These are phyloP conservation scores for Mesitornis unicolor DNA, from an alignment of 2,113 vertebrate species.

Conservation along the genomic window DNA sequence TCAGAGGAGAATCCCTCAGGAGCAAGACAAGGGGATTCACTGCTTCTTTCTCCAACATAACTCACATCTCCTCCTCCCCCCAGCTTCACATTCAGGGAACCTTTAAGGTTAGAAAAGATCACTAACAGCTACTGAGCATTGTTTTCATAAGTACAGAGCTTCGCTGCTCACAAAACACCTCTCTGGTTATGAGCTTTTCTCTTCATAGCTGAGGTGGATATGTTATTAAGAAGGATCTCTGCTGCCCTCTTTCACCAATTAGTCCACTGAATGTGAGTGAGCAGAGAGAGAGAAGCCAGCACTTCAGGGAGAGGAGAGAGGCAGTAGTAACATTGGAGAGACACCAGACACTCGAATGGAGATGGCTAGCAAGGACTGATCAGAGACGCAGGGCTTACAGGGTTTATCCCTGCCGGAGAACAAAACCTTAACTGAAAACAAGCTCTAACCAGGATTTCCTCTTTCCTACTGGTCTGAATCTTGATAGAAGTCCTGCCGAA, in stretches of 20 bases:
- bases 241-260: constrained; percentile 54
- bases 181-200: background rate
- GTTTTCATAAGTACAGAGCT: background rate
- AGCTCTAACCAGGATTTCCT: background rate
- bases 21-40: background rate
- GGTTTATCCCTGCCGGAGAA: background rate
- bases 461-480: background rate
- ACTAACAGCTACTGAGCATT: background rate
- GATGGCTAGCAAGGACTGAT: background rate
- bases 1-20: background rate
- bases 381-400: background rate
- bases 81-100: background rate
- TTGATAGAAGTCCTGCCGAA: background rate
- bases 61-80: background rate
- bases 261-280: background rate
- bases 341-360: background rate
- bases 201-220: background rate
- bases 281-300: background rate
- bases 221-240: constrained; percentile 11
- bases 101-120: background rate
- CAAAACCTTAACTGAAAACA: background rate
- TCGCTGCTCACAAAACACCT: background rate
- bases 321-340: background rate
- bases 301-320: background rate
- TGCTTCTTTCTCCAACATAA: background rate